Conservation (phyloP, 2,113 vertebrate genomes). For the Peromyscus leucopus region DNA sequence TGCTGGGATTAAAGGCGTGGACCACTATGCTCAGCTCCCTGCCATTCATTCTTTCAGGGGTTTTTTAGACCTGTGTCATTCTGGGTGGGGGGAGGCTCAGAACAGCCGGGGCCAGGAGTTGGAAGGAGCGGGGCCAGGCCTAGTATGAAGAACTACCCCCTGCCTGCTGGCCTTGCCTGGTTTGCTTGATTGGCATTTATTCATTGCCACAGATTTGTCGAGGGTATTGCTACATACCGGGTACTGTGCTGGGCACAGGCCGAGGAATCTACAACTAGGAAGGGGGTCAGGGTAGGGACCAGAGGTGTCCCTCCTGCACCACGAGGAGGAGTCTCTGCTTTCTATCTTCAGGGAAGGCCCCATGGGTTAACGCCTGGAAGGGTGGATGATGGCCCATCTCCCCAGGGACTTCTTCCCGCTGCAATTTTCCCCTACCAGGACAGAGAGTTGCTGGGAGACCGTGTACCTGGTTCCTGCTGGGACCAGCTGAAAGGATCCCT, state of each 20-base stretch:
- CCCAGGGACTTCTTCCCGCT: background rate
- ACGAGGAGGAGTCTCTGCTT: background rate
- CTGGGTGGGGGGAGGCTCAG: background rate
- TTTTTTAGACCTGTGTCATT: constrained; percentile 27
- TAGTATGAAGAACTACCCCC: background rate
- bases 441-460: constrained; percentile 58
- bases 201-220: background rate
- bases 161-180: background rate
- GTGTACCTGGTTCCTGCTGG: background rate
- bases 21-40: background rate
- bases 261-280: background rate
- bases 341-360: background rate
- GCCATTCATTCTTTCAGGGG: background rate
- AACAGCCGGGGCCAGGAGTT: background rate
- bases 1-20: background rate
- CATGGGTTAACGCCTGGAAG: constrained; percentile 15
- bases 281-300: background rate
- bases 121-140: background rate
- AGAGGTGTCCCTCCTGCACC: background rate
- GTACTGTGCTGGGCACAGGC: background rate
- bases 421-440: background rate
- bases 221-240: background rate
- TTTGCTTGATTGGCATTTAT: background rate
- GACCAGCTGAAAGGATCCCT: background rate
- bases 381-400: background rate